A percentile compares a stretch with the other conserved stretches of the same genome.
phyloP scores from a whole-genome alignment of 2,888 invertebrate species.

The Synanthedon myopaeformis region DNA sequence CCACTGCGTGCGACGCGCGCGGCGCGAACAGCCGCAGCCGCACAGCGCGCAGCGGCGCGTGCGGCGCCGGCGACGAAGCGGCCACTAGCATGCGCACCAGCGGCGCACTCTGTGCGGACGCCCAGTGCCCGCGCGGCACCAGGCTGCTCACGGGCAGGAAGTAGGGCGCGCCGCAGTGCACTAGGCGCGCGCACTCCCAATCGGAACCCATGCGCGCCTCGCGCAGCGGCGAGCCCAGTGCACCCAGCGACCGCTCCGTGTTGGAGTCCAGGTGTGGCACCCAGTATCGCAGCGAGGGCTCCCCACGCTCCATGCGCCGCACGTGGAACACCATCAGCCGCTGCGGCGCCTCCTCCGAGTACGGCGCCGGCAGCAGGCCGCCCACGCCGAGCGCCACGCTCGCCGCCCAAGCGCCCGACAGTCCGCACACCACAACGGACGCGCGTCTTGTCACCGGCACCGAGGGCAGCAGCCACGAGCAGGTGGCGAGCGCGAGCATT shows the following conservation, averaged over 20 bases:
- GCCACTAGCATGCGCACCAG: slow-evolving; percentile 32
- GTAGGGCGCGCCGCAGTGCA: slow-evolving; percentile 86
- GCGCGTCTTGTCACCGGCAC: slow-evolving; percentile 23
- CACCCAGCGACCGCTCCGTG: slow-evolving; percentile 62
- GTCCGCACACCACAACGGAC: slow-evolving; percentile 14
- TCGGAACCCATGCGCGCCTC: slow-evolving; percentile 6
- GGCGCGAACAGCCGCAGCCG: slow-evolving; percentile 3
- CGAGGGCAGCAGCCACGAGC: slow-evolving; percentile 42
- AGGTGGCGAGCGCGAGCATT: slow-evolving; percentile 46
- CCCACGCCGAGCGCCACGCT: slow-evolving; percentile 40
- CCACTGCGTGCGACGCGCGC: slow-evolving; percentile 28
- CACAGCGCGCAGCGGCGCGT: slow-evolving; percentile 1
- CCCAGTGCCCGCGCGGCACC: slow-evolving; percentile 74
- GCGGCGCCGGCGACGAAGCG: slow-evolving; percentile 4
- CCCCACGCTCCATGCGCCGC: slow-evolving; percentile 60
- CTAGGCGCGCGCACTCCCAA: slow-evolving; percentile 69
- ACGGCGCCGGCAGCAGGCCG: slow-evolving; percentile 81
- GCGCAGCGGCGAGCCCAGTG: neutral
- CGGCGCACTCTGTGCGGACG: slow-evolving; percentile 55
- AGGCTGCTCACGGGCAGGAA: slow-evolving; percentile 79
- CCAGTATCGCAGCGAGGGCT: slow-evolving; percentile 72
- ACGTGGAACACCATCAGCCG: slow-evolving; percentile 79
- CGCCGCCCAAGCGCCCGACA: slow-evolving; percentile 13
- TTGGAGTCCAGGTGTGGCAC: slow-evolving; percentile 81
- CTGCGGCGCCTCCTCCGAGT: slow-evolving; percentile 74